phyloP scores from a whole-genome alignment of 2,888 invertebrate genomes.

The Leptodirus hochenwartii region DNA sequence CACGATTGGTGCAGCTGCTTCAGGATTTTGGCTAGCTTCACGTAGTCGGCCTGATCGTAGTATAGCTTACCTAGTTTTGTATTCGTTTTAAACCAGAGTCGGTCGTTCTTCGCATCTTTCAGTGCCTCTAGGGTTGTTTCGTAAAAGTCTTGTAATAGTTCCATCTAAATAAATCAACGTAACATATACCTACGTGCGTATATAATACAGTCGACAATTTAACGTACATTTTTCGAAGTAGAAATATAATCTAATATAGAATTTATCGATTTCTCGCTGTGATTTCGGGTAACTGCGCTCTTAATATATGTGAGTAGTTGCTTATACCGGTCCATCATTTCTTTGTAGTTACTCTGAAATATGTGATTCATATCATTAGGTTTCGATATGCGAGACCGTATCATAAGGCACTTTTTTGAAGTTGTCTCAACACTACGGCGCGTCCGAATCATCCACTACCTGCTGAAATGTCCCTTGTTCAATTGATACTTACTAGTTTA shows the following conservation, averaged over 20 bases:
- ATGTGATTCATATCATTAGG: too few relatives aligned
- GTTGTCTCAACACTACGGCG: too few relatives aligned
- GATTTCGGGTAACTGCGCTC: constrained; percentile 96
- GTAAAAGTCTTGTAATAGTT: constrained; percentile 93
- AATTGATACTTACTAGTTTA: constrained; percentile 53
- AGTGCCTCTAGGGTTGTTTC: constrained; percentile 88
- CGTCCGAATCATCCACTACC: too few relatives aligned
- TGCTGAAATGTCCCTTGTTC: too few relatives aligned
- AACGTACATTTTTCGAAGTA: constrained; percentile 83
- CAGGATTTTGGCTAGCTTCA: constrained; percentile 86
- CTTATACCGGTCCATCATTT: constrained; percentile 56
- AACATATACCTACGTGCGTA: constrained; percentile 1
- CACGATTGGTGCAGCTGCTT: constrained; percentile 96
- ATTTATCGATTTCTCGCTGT: constrained; percentile 98
- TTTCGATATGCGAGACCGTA: too few relatives aligned
- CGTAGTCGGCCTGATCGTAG: constrained; percentile 89
- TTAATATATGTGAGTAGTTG: constrained; percentile 95
- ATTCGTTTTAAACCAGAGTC: constrained; percentile 99
- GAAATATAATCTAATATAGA: constrained; percentile 99
- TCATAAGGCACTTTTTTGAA: too few relatives aligned
- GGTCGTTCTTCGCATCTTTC: constrained; percentile 96
- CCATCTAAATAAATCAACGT: constrained; percentile 67
- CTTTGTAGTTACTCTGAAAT: constrained; percentile 88
- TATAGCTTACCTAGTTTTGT: constrained; percentile 97
- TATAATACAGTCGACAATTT: constrained; percentile 1